These are phyloP conservation scores for Temnothorax longispinosus DNA, from an alignment of 1,140 invertebrate species.

Conservation along the genomic window DNA sequence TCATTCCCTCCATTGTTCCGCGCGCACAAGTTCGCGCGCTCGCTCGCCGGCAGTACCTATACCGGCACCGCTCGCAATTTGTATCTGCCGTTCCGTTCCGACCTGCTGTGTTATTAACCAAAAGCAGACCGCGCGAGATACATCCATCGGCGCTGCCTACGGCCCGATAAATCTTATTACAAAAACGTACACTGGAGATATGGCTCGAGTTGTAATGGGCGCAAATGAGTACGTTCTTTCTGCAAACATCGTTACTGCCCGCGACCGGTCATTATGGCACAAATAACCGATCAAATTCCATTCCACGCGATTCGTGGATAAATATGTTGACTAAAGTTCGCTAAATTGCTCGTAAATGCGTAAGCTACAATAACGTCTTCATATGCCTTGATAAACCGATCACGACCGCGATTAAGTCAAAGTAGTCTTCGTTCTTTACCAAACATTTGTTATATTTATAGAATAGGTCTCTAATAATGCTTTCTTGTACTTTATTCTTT, in stretches of 20 bases:
- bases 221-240: constrained; percentile 40
- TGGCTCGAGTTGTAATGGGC: not conserved
- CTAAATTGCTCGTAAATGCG: not conserved
- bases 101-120: constrained; percentile 57
- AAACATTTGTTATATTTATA: not conserved
- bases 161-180: constrained; percentile 49
- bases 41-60: not conserved
- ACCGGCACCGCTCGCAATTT: constrained; percentile 37
- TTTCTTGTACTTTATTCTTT: not conserved
- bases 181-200: constrained; percentile 29
- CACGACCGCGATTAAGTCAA: not conserved
- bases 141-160: constrained; percentile 13
- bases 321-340: not conserved
- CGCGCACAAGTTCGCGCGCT: constrained; percentile 30
- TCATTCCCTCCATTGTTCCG: constrained; percentile 50
- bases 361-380: not conserved
- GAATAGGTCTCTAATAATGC: not conserved
- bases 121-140: constrained; percentile 46
- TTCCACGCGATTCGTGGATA: not conserved
- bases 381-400: not conserved
- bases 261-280: not conserved
- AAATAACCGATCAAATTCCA: constrained; percentile 4
- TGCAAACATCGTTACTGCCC: constrained; percentile 17
- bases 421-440: not conserved
- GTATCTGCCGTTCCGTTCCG: constrained; percentile 50